phyloP scores from a whole-genome alignment of 2,797 vertebrate genomes.

The Notamacropus eugenii region DNA sequence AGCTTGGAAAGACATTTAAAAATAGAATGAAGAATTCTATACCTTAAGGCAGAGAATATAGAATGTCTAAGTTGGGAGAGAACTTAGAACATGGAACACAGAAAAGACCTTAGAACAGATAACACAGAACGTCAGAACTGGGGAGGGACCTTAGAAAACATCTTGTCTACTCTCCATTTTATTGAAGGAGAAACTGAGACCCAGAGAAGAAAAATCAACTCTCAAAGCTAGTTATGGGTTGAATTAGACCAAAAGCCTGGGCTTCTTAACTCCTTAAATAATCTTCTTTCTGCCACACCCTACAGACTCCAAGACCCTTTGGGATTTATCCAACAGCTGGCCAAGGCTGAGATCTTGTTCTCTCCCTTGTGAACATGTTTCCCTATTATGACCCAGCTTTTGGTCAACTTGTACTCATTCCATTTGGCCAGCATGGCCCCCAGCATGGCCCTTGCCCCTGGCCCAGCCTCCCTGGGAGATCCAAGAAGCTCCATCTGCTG shows the following conservation, averaged over 20 bases:
- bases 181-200: neutral
- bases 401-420: conserved; percentile 59
- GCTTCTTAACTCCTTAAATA: neutral
- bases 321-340: neutral
- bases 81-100: neutral
- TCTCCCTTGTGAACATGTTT: conserved; percentile 44
- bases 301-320: neutral
- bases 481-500: conserved; percentile 84
- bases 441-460: conserved; percentile 56
- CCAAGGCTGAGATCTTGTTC: conserved; percentile 20
- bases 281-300: neutral
- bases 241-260: neutral
- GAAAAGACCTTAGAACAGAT: neutral
- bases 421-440: conserved; percentile 1
- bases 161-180: neutral
- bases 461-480: conserved; percentile 76
- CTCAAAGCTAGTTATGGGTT: neutral
- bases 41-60: neutral
- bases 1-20: neutral
- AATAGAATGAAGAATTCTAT: neutral
- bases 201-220: neutral
- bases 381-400: conserved; percentile 44
- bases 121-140: neutral
- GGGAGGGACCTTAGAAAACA: neutral
- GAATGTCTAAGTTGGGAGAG: neutral